Conservation (phyloP, 64 coral and sea anemone species). For the Montipora cactus region DNA sequence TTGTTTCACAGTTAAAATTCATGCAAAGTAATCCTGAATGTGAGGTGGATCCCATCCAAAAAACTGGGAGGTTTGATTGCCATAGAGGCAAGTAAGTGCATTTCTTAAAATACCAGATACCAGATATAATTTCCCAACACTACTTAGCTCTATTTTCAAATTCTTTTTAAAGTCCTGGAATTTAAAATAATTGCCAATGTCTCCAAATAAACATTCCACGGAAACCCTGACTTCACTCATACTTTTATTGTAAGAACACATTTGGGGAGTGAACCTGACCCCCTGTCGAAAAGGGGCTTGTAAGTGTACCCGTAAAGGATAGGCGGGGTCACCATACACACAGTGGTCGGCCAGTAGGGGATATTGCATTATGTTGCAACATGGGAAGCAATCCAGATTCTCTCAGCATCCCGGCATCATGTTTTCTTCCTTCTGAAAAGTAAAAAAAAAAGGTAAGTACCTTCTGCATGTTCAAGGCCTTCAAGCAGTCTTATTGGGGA, state of each 20-base stretch:
- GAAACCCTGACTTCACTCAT: slow-evolving; percentile 7
- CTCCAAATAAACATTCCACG: slow-evolving; percentile 10
- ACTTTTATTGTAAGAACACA: not conserved
- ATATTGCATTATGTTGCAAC: slow-evolving; percentile 46
- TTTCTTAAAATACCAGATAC: slow-evolving; percentile 11
- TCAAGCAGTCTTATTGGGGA: not conserved
- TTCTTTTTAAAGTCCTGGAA: not conserved
- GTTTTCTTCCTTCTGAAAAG: slow-evolving; percentile 46
- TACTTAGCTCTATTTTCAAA: not conserved
- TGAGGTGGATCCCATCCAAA: slow-evolving; percentile 32
- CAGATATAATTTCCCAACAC: slow-evolving; percentile 20
- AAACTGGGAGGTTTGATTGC: slow-evolving; percentile 34
- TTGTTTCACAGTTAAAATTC: not conserved
- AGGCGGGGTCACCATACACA: slow-evolving; percentile 22
- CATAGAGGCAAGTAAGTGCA: not conserved
- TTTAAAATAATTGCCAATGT: not conserved
- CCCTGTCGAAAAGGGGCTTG: slow-evolving; percentile 14
- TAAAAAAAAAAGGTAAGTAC: not conserved
- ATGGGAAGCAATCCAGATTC: slow-evolving; percentile 29
- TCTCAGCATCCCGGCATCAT: not conserved
- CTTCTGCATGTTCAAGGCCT: not conserved
- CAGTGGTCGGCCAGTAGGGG: slow-evolving; percentile 30
- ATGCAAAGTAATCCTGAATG: slow-evolving; percentile 30
- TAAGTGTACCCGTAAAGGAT: slow-evolving; percentile 32
- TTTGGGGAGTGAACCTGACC: slow-evolving; percentile 24